Evolutionary conservation across 2,888 invertebrate genomes (phyloP).

Genomic region (Hemithea aestivaria): DNA sequence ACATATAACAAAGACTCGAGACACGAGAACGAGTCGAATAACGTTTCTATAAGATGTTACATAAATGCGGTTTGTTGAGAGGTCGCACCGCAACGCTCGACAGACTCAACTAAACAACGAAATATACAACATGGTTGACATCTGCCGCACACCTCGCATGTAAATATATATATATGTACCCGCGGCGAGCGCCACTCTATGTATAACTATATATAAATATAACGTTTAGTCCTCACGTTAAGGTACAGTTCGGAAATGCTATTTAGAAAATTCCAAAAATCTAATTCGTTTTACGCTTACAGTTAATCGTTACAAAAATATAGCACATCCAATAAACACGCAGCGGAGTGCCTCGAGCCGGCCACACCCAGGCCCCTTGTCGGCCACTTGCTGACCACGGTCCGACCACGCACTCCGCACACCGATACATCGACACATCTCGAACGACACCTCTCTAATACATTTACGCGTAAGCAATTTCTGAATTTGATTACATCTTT

Average conservation of each 20-base stretch:
- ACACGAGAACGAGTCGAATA: slow-evolving; percentile 10
- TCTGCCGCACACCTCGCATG: slow-evolving; percentile 7
- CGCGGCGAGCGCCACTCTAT: not conserved
- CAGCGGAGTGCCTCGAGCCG: too few relatives aligned
- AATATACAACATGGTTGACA: slow-evolving; percentile 7
- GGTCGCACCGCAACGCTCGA: slow-evolving; percentile 2
- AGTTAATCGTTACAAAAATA: slow-evolving; percentile 26
- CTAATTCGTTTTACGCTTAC: slow-evolving; percentile 28
- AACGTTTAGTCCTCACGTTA: slow-evolving; percentile 11
- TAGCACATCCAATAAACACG: slow-evolving; percentile 14
- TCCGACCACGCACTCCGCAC: too few relatives aligned
- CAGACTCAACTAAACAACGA: slow-evolving; percentile 17
- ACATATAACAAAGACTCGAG: slow-evolving; percentile 15
- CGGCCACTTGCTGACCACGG: too few relatives aligned
- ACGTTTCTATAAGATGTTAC: slow-evolving; percentile 15
- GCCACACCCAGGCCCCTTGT: too few relatives aligned
- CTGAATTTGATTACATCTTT: slow-evolving; percentile 47
- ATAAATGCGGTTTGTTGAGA: slow-evolving; percentile 22
- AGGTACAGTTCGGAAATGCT: slow-evolving; percentile 27
- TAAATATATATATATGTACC: slow-evolving; percentile 5
- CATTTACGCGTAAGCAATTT: slow-evolving; percentile 31
- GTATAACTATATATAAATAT: slow-evolving; percentile 16
- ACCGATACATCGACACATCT: slow-evolving; percentile 5
- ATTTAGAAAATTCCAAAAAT: slow-evolving; percentile 25
- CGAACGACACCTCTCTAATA: slow-evolving; percentile 25